Percentiles rank a stretch among this genome's conserved stretches.
phyloP scores from a whole-genome alignment of 2,888 invertebrate genomes.

The Dynastes grantii region DNA sequence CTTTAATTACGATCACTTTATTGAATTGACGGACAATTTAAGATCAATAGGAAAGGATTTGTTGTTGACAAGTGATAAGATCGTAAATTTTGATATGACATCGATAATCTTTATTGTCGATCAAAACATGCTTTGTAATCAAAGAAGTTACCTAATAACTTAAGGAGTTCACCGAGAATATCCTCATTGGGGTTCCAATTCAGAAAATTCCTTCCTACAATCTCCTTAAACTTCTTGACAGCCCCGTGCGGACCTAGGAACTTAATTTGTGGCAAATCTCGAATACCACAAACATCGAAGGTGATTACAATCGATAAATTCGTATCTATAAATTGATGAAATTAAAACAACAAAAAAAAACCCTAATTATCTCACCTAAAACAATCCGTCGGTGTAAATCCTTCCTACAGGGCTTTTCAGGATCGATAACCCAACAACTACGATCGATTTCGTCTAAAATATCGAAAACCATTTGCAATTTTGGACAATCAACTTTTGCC shows the following conservation, averaged over 20 bases:
- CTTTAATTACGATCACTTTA: too few species aligned
- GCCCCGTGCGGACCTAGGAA: slow-evolving; percentile 68
- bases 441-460: slow-evolving; percentile 68
- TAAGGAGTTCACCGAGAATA: slow-evolving; percentile 65
- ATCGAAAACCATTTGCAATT: slow-evolving; percentile 67
- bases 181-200: slow-evolving; percentile 66
- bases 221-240: slow-evolving; percentile 61
- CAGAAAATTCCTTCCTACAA: slow-evolving; percentile 64
- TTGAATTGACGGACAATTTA: neutral
- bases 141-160: slow-evolving; percentile 63
- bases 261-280: slow-evolving; percentile 66
- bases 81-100: neutral
- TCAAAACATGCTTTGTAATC: neutral
- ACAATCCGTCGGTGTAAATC: slow-evolving; percentile 68
- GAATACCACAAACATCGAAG: slow-evolving; percentile 65
- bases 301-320: slow-evolving; percentile 67
- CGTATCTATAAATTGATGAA: slow-evolving; percentile 59
- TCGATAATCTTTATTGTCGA: neutral
- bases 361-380: slow-evolving; percentile 61
- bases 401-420: slow-evolving; percentile 64
- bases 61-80: too few species aligned
- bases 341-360: neutral
- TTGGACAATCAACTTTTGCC: slow-evolving; percentile 58
- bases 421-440: slow-evolving; percentile 69
- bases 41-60: neutral